Evolutionary conservation across 2,113 vertebrate species (phyloP).

Genomic region (Bostrychus sinensis): DNA sequence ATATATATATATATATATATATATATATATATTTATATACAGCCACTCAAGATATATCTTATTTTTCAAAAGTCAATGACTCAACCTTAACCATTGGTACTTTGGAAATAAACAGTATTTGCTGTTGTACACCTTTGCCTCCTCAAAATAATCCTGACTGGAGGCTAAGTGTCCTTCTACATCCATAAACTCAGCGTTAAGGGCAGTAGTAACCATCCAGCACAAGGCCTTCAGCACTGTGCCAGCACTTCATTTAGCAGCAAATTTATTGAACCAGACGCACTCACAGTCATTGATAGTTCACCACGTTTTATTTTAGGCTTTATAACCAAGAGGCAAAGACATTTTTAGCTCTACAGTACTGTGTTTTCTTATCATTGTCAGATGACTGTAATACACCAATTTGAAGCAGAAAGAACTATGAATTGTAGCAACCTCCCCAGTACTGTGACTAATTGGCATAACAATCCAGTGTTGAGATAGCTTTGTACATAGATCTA

Average conservation of each 20-base stretch:
- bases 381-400: background rate
- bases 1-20: no score
- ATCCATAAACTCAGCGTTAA: slow-evolving; percentile 53
- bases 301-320: slow-evolving; percentile 46
- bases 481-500: slow-evolving; percentile 62
- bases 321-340: slow-evolving; percentile 36
- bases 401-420: slow-evolving; percentile 19
- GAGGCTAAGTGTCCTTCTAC: slow-evolving; percentile 23
- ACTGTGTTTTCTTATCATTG: slow-evolving; percentile 10
- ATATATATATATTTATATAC: no score
- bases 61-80: slow-evolving; percentile 1
- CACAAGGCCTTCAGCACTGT: slow-evolving; percentile 55
- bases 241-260: slow-evolving; percentile 56
- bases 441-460: slow-evolving; percentile 49
- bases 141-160: slow-evolving; percentile 35
- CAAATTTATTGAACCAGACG: slow-evolving; percentile 59
- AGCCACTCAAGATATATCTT: no score
- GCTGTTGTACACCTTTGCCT: no score
- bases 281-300: slow-evolving; percentile 43
- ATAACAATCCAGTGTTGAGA: slow-evolving; percentile 49
- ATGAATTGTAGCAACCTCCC: slow-evolving; percentile 10
- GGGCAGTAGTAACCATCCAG: slow-evolving; percentile 55
- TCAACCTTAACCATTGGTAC: no score
- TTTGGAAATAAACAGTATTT: no score
- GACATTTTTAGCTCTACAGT: slow-evolving; percentile 1